Evolutionary conservation across 1,140 invertebrate genomes (phyloP).

Genomic region (Lordiphosa mommai): DNA sequence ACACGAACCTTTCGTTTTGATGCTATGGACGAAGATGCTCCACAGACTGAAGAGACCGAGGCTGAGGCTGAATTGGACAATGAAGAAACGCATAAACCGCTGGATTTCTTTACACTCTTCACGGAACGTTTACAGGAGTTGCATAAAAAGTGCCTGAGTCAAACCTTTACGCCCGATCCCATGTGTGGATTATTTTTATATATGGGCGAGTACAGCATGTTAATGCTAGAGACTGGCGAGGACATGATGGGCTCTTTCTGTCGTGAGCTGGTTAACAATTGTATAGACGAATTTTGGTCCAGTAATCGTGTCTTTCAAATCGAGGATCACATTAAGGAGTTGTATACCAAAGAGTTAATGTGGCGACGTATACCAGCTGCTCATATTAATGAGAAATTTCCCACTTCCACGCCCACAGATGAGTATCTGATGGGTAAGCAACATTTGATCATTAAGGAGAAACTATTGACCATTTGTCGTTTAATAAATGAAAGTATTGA

Average conservation of each 20-base stretch:
- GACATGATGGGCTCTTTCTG: slow-evolving; percentile 67
- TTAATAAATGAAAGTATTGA: slow-evolving; percentile 19
- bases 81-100: not conserved
- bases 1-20: slow-evolving; percentile 50
- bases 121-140: slow-evolving; percentile 30
- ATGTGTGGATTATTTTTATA: slow-evolving; percentile 55
- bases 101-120: slow-evolving; percentile 36
- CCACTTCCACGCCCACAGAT: slow-evolving; percentile 59
- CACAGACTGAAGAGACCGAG: not conserved
- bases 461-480: slow-evolving; percentile 34
- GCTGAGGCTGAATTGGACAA: not conserved
- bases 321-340: slow-evolving; percentile 59
- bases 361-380: slow-evolving; percentile 47
- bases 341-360: slow-evolving; percentile 49
- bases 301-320: slow-evolving; percentile 50
- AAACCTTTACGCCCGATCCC: slow-evolving; percentile 40
- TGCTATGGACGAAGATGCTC: not conserved
- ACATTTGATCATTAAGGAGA: slow-evolving; percentile 68
- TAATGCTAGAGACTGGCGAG: slow-evolving; percentile 64
- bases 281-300: slow-evolving; percentile 32
- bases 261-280: slow-evolving; percentile 9
- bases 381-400: slow-evolving; percentile 70
- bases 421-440: slow-evolving; percentile 66
- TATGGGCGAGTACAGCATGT: slow-evolving; percentile 62
- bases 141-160: slow-evolving; percentile 12